A percentile compares a stretch with the other conserved stretches of the same genome.
These are phyloP conservation scores for Athrips mouffetella DNA, from an alignment of 2,888 invertebrate genomes.

Conservation along the genomic window DNA sequence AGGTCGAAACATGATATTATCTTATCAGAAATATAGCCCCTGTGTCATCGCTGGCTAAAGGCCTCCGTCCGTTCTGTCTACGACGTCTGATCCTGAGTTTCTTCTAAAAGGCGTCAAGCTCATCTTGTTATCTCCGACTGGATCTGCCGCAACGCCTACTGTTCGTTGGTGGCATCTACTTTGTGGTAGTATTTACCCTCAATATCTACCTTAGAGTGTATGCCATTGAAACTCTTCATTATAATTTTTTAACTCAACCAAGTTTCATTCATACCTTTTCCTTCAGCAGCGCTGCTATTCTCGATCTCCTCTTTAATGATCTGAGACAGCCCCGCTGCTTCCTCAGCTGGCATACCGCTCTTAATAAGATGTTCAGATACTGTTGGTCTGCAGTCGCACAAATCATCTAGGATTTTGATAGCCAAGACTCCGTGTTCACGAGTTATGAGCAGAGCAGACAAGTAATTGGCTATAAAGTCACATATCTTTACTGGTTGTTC, in stretches of 20 bases:
- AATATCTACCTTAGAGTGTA: no score
- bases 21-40: no score
- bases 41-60: no score
- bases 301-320: conserved; percentile 60
- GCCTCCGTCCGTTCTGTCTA: no score
- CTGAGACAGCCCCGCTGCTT: conserved; percentile 41
- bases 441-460: conserved; percentile 82
- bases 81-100: no score
- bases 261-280: conserved; percentile 44
- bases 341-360: conserved; percentile 37
- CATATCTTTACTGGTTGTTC: conserved; percentile 81
- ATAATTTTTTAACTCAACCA: neutral
- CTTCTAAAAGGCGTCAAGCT: no score
- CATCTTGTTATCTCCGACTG: no score
- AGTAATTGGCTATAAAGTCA: conserved; percentile 85
- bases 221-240: neutral
- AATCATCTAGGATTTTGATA: conserved; percentile 58
- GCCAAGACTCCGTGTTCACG: conserved; percentile 78
- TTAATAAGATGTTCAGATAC: conserved; percentile 56
- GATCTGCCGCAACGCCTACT: no score
- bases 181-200: no score
- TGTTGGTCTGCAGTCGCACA: conserved; percentile 63
- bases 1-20: no score
- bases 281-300: conserved; percentile 38
- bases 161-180: no score